Evolutionary conservation across 1,140 invertebrate species (phyloP).

Genomic region (Drusus annulatus): DNA sequence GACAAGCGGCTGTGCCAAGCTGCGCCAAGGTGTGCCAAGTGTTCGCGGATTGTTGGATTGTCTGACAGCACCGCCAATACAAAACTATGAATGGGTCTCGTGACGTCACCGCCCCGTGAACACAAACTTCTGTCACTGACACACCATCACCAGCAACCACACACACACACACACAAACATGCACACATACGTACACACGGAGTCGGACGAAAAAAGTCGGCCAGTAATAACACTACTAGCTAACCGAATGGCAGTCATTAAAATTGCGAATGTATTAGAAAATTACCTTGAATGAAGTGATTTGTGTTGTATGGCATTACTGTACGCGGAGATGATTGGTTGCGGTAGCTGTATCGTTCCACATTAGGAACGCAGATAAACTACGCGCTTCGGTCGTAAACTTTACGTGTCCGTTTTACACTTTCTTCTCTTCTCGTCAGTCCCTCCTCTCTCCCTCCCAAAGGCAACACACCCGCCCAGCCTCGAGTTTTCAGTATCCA

Average conservation of each 20-base stretch:
- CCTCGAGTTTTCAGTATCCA: too few relatives aligned
- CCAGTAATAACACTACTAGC: slow-evolving; percentile 31
- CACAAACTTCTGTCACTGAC: slow-evolving; percentile 4
- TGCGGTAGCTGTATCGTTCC: not conserved
- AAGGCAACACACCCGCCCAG: too few relatives aligned
- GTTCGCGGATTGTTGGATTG: not conserved
- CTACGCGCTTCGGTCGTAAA: too few relatives aligned
- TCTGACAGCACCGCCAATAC: slow-evolving; percentile 15
- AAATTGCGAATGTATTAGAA: slow-evolving; percentile 35
- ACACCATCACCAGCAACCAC: slow-evolving; percentile 4
- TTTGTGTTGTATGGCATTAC: slow-evolving; percentile 25
- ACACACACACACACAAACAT: not conserved
- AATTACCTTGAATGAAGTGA: slow-evolving; percentile 34
- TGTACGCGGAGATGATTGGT: not conserved
- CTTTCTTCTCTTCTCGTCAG: too few relatives aligned
- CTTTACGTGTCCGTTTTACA: too few relatives aligned
- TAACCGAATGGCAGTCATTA: slow-evolving; percentile 23
- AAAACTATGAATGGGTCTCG: slow-evolving; percentile 40
- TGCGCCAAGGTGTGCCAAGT: slow-evolving; percentile 21
- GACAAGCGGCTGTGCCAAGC: not conserved
- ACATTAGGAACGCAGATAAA: slow-evolving; percentile 1
- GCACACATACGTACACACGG: not conserved
- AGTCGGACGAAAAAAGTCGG: slow-evolving; percentile 11
- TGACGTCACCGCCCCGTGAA: slow-evolving; percentile 28
- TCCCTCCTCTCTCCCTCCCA: too few relatives aligned